These are phyloP conservation scores for Gnathonemus longibarbis DNA, from an alignment of 2,113 vertebrate genomes.

Conservation along the genomic window DNA sequence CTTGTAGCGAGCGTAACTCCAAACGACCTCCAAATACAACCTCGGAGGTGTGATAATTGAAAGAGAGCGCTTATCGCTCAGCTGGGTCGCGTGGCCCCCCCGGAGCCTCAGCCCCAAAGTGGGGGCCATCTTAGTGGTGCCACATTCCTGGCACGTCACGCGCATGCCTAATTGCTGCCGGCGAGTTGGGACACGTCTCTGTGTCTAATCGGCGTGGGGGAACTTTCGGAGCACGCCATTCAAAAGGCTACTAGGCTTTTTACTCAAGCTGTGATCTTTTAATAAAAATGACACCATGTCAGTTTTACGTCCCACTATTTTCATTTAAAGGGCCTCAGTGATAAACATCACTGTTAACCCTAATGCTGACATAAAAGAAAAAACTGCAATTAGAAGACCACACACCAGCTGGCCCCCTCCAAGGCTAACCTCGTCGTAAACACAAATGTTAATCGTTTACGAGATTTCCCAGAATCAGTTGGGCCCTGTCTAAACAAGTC, in stretches of 20 bases:
- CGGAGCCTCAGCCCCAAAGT: neutral
- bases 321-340: neutral
- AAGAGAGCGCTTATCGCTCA: neutral
- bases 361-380: neutral
- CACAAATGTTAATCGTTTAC: conserved; percentile 2
- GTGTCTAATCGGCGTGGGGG: neutral
- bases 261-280: neutral
- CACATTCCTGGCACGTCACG: conserved; percentile 7
- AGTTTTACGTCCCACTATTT: neutral
- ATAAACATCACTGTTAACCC: neutral
- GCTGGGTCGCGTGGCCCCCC: neutral
- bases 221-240: neutral
- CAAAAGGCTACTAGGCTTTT: neutral
- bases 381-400: neutral
- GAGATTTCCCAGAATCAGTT: neutral
- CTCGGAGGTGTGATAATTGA: neutral
- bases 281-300: neutral
- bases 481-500: neutral
- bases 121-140: neutral
- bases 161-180: neutral
- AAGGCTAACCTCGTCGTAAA: neutral
- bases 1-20: neutral
- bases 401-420: neutral
- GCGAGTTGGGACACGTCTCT: neutral
- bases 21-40: neutral